Conservation (phyloP, 2,113 vertebrate genomes). For the Ailuropoda melanoleuca region DNA sequence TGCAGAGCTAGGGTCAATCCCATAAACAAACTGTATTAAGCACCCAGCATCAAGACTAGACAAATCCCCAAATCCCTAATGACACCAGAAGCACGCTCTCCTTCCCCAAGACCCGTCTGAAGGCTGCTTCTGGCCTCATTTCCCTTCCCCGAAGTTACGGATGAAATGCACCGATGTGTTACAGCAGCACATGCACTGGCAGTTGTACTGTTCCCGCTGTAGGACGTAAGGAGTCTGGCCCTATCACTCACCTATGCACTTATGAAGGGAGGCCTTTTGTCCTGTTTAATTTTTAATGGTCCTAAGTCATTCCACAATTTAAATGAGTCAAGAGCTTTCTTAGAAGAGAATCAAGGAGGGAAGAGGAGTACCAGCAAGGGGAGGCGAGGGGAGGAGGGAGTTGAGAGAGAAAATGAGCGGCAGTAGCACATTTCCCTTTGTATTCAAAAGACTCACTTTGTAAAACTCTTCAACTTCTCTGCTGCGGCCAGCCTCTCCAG, state of each 20-base stretch:
- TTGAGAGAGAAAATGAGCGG: not conserved
- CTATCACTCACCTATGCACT: not conserved
- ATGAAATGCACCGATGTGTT: not conserved
- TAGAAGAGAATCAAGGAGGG: not conserved
- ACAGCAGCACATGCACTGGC: too few relatives aligned
- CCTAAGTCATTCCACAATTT: not conserved
- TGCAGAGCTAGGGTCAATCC: not conserved
- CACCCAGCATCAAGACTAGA: not conserved
- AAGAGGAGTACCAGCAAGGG: not conserved
- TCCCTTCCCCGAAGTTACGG: not conserved
- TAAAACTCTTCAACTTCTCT: not conserved
- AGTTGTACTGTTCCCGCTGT: not conserved
- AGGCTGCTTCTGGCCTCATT: not conserved
- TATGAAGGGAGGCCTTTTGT: not conserved
- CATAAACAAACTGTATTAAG: not conserved
- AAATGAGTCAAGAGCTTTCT: not conserved
- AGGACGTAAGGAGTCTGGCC: not conserved
- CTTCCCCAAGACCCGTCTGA: not conserved
- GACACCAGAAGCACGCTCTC: not conserved
- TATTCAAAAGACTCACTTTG: not conserved
- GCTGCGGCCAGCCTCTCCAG: not conserved
- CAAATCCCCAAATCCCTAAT: not conserved
- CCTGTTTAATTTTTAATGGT: not conserved
- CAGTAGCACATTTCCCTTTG: rapidly evolving
- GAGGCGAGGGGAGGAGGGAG: not conserved